Evolutionary conservation across 2,113 vertebrate species (phyloP).

Genomic region (Amphiprion ocellaris): DNA sequence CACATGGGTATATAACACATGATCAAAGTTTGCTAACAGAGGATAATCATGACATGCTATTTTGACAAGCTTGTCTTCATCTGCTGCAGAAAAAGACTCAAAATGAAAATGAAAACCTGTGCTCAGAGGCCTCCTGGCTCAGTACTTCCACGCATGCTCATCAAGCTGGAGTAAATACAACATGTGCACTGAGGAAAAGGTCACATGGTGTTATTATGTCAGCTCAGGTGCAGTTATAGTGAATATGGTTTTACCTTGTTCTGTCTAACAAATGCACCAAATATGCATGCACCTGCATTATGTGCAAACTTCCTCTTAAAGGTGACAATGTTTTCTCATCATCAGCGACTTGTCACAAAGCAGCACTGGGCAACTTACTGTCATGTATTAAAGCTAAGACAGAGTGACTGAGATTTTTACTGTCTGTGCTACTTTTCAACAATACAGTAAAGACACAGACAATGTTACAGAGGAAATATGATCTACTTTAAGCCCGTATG

Average conservation of each 20-base stretch:
- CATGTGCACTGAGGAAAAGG: background rate
- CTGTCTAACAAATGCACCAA: background rate
- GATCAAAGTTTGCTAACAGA: background rate
- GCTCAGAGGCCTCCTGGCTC: background rate
- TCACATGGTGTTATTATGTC: background rate
- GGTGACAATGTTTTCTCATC: background rate
- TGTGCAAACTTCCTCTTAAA: background rate
- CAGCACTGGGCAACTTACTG: background rate
- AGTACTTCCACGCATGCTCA: background rate
- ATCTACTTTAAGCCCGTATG: background rate
- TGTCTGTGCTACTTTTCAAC: background rate
- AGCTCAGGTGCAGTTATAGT: background rate
- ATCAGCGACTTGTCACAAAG: constrained; percentile 14
- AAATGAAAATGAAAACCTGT: too few relatives aligned
- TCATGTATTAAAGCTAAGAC: background rate
- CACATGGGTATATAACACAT: background rate
- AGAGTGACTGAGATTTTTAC: constrained; percentile 11
- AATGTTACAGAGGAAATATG: background rate
- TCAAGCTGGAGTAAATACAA: background rate
- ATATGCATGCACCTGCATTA: background rate
- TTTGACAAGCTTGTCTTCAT: background rate
- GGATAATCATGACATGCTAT: background rate
- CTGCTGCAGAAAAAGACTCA: background rate
- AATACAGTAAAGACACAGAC: background rate
- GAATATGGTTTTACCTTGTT: background rate